Conservation (phyloP, 2,888 invertebrate genomes). For the Idaea biselata region DNA sequence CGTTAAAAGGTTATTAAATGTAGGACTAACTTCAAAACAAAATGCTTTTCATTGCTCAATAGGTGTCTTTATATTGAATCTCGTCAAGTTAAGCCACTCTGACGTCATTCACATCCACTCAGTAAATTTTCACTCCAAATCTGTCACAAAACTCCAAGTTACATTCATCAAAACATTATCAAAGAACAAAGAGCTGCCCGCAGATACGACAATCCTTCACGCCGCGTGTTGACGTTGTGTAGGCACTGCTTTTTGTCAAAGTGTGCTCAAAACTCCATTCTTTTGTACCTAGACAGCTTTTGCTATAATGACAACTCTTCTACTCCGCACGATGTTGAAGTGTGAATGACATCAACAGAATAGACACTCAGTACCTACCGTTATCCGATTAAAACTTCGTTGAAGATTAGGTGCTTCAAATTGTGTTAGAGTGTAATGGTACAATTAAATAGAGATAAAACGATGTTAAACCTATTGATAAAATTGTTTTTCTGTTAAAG, state of each 20-base stretch:
- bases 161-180: slow-evolving; percentile 43
- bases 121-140: slow-evolving; percentile 32
- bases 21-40: no score
- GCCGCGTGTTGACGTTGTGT: slow-evolving; percentile 24
- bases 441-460: not conserved
- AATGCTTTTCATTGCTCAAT: no score
- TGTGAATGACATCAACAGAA: slow-evolving; percentile 26
- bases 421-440: not conserved
- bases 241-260: slow-evolving; percentile 40
- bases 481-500: not conserved
- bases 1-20: no score
- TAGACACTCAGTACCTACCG: slow-evolving; percentile 33
- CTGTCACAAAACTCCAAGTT: slow-evolving; percentile 36
- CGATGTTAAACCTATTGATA: not conserved
- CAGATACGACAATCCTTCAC: slow-evolving; percentile 38
- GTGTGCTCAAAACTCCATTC: slow-evolving; percentile 46
- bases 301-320: slow-evolving; percentile 47
- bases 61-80: slow-evolving; percentile 8
- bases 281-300: slow-evolving; percentile 56
- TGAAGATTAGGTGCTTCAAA: not conserved
- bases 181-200: slow-evolving; percentile 41
- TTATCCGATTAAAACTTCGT: slow-evolving; percentile 18
- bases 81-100: slow-evolving; percentile 19
- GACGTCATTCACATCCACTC: slow-evolving; percentile 22
- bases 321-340: slow-evolving; percentile 39